Conservation (phyloP, 2,113 vertebrate genomes). For the Excalfactoria chinensis region DNA sequence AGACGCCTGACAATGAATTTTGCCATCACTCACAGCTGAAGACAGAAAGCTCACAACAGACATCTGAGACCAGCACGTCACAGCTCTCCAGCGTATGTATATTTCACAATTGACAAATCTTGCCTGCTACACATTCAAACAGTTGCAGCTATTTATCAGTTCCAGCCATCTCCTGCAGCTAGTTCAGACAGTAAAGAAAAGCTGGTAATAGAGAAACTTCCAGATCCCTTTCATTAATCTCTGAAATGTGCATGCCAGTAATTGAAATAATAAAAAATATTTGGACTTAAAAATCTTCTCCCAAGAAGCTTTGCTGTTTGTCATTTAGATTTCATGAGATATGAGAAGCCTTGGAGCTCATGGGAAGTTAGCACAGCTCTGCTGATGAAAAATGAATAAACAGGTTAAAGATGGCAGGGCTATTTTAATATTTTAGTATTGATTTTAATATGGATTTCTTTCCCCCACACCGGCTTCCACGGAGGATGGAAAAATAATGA, state of each 20-base stretch:
- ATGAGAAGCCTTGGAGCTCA: conserved; percentile 61
- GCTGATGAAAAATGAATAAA: conserved; percentile 59
- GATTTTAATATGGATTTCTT: conserved; percentile 17
- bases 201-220: conserved; percentile 14
- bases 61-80: conserved; percentile 64
- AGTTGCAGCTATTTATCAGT: conserved; percentile 73
- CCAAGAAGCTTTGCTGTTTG: conserved; percentile 52
- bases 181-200: conserved; percentile 68
- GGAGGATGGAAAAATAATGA: background rate
- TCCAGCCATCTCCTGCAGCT: conserved; percentile 69
- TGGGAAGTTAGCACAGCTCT: conserved; percentile 57
- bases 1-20: conserved; percentile 3
- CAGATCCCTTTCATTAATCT: conserved; percentile 61
- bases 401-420: conserved; percentile 19
- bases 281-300: conserved; percentile 66
- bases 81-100: conserved; percentile 47
- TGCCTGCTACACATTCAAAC: conserved; percentile 50
- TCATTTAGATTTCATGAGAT: conserved; percentile 57
- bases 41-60: conserved; percentile 43
- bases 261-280: conserved; percentile 75
- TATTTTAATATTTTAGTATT: conserved; percentile 63
- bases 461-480: background rate
- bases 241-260: conserved; percentile 61
- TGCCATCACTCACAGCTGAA: conserved; percentile 64
- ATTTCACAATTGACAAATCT: conserved; percentile 65